Conservation (phyloP, 2,888 invertebrate genomes). For the Callinectes sapidus region DNA sequence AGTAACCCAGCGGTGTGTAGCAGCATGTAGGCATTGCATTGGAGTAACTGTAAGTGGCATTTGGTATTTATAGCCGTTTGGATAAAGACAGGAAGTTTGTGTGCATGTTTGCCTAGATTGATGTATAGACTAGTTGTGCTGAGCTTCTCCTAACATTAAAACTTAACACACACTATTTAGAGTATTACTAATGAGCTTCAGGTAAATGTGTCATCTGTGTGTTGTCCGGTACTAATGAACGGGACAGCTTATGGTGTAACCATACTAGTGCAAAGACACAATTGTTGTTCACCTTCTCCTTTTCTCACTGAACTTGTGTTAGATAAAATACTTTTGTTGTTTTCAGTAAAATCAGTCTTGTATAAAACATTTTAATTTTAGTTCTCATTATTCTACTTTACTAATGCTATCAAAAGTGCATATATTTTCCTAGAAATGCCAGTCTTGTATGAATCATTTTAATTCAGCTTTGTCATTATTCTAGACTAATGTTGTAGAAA, state of each 20-base stretch:
- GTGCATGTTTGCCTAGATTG: background rate
- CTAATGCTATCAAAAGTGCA: no score
- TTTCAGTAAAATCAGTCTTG: background rate
- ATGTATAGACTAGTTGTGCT: background rate
- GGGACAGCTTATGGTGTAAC: background rate
- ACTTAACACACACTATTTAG: background rate
- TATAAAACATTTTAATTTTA: background rate
- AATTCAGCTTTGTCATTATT: no score
- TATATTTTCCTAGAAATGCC: no score
- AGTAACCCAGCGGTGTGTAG: background rate
- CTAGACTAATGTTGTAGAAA: no score
- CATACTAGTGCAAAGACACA: background rate
- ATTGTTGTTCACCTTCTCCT: background rate
- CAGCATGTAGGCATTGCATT: constrained; percentile 21
- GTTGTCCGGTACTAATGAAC: no score
- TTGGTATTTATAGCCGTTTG: background rate
- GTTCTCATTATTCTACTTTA: background rate
- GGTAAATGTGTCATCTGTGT: background rate
- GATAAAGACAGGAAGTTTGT: background rate
- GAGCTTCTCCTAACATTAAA: background rate
- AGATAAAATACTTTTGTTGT: background rate
- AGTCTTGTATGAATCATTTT: no score
- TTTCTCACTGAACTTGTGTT: background rate
- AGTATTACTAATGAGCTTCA: background rate
- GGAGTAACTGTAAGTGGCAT: background rate